Evolutionary conservation across 1,140 invertebrate genomes (phyloP).

Genomic region (Aricia agestis): DNA sequence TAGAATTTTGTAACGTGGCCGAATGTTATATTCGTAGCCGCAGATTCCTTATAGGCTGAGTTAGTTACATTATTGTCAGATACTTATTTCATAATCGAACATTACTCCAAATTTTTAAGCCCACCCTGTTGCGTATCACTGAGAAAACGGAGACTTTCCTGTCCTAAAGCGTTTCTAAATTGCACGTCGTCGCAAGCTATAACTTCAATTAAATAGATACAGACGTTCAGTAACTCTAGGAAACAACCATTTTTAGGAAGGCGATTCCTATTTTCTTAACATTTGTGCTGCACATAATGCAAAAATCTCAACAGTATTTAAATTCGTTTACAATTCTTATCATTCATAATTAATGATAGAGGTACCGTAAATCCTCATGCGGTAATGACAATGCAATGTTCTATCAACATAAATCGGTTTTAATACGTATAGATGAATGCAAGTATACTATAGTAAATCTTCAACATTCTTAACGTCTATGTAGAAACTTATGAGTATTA

Average conservation of each 20-base stretch:
- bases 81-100: conserved; percentile 63
- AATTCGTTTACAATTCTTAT: conserved; percentile 11
- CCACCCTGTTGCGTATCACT: conserved; percentile 61
- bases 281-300: neutral
- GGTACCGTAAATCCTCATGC: neutral
- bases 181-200: conserved; percentile 13
- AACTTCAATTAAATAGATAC: conserved; percentile 22
- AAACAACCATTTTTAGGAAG: conserved; percentile 29
- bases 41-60: conserved; percentile 24
- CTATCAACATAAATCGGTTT: neutral
- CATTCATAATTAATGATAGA: conserved; percentile 1
- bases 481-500: conserved; percentile 75
- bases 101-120: conserved; percentile 42
- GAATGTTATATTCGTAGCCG: neutral
- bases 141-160: neutral
- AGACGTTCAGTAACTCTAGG: conserved; percentile 22
- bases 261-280: conserved; percentile 4
- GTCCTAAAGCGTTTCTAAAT: conserved; percentile 24
- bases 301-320: neutral
- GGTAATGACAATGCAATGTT: neutral
- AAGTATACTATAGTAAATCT: neutral
- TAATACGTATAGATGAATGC: neutral
- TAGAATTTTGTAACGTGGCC: conserved; percentile 9
- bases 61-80: conserved; percentile 71
- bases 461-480: conserved; percentile 36